phyloP scores from a whole-genome alignment of 2,888 invertebrate genomes.

The Neuroscelio doddi region DNA sequence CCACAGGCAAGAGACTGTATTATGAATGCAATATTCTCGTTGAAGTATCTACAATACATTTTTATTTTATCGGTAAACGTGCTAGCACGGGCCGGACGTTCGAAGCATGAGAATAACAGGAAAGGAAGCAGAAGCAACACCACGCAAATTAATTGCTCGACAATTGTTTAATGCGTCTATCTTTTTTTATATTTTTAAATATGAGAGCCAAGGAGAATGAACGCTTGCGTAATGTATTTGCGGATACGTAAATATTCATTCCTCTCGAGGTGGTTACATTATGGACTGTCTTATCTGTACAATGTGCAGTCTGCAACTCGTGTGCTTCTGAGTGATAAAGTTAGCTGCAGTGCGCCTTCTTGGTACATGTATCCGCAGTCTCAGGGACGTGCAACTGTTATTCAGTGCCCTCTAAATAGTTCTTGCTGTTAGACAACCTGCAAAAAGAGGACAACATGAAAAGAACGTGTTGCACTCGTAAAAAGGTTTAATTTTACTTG shows the following conservation, averaged over 20 bases:
- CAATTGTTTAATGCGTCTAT: neutral
- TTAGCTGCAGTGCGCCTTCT: slow-evolving; percentile 8
- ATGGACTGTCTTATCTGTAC: slow-evolving; percentile 17
- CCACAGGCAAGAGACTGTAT: neutral
- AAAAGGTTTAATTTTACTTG: too few species aligned
- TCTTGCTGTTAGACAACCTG: neutral
- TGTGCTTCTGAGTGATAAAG: slow-evolving; percentile 13
- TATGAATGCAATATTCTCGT: neutral
- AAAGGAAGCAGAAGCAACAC: slow-evolving; percentile 11
- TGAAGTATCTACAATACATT: neutral
- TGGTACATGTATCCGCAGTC: slow-evolving; percentile 4
- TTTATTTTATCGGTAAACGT: slow-evolving; percentile 1
- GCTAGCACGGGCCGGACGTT: neutral
- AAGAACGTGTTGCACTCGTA: neutral
- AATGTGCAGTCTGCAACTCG: slow-evolving; percentile 7
- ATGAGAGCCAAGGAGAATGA: slow-evolving; percentile 44
- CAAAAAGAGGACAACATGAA: neutral
- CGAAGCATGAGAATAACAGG: slow-evolving; percentile 2
- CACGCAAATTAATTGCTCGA: slow-evolving; percentile 7
- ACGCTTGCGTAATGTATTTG: slow-evolving; percentile 32
- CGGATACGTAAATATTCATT: slow-evolving; percentile 43
- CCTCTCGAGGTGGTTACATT: slow-evolving; percentile 15
- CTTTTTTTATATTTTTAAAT: neutral
- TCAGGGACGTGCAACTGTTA: slow-evolving; percentile 30
- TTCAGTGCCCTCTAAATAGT: slow-evolving; percentile 6